Conservation (phyloP, 2,888 invertebrate species). For the Tryphoninae sp. region DNA sequence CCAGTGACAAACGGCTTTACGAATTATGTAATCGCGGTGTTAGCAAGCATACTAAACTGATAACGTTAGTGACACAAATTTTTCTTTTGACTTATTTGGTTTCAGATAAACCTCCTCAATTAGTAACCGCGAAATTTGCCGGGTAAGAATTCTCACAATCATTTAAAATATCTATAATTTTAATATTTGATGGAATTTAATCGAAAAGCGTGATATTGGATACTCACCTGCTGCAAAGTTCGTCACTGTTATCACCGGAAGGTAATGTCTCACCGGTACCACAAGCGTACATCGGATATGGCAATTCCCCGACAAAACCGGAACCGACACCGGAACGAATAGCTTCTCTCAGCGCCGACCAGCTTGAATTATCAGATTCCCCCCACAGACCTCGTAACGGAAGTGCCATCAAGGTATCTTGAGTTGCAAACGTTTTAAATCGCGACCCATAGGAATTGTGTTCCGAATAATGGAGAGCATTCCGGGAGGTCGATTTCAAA, state of each 20-base stretch:
- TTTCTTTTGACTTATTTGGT: too few species aligned
- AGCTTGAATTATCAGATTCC: conserved; percentile 59
- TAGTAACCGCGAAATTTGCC: too few species aligned
- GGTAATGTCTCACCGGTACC: conserved; percentile 52
- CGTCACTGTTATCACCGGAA: conserved; percentile 50
- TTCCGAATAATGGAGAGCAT: conserved; percentile 57
- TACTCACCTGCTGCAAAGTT: conserved; percentile 68
- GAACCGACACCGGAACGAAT: conserved; percentile 63
- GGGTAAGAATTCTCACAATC: too few species aligned
- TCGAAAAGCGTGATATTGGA: not conserved
- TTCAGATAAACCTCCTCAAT: too few species aligned
- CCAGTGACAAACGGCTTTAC: too few species aligned
- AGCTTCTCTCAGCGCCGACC: conserved; percentile 56
- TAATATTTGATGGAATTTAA: not conserved
- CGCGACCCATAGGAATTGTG: conserved; percentile 63
- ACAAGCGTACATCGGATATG: conserved; percentile 68
- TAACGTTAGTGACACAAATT: too few species aligned
- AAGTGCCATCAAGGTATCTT: conserved; percentile 48
- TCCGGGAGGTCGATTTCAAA: conserved; percentile 46
- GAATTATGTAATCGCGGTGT: too few species aligned
- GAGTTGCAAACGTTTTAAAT: conserved; percentile 56
- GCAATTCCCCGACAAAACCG: conserved; percentile 66
- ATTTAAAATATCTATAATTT: too few species aligned
- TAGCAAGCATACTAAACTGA: too few species aligned
- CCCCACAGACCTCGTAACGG: conserved; percentile 54